phyloP scores from a whole-genome alignment of 2,888 invertebrate genomes.

The Leuctra nigra region DNA sequence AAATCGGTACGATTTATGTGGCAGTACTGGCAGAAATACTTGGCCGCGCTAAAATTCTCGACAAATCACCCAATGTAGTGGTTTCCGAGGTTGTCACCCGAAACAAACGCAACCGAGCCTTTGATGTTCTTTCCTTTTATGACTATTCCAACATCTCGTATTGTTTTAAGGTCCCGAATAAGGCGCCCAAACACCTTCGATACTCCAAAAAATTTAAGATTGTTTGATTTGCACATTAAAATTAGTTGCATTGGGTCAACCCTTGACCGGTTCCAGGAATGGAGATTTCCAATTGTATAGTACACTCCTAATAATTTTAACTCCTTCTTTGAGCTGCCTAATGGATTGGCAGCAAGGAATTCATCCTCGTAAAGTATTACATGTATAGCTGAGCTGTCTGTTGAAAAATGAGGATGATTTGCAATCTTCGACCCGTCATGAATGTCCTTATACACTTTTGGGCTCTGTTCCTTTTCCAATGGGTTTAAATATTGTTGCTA shows the following conservation, averaged over 20 bases:
- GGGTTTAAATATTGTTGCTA: neutral
- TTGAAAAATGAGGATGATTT: slow-evolving; percentile 8
- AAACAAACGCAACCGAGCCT: neutral
- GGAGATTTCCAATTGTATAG: slow-evolving; percentile 1
- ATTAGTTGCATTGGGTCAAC: slow-evolving; percentile 12
- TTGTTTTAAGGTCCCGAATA: neutral
- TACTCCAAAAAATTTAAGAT: neutral
- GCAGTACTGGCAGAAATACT: slow-evolving; percentile 17
- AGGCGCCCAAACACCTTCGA: neutral
- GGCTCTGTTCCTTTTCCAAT: too few species aligned
- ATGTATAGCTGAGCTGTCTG: neutral
- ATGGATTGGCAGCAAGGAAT: slow-evolving; percentile 3
- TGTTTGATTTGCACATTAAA: neutral
- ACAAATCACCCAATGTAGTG: slow-evolving; percentile 14
- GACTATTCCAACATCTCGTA: neutral
- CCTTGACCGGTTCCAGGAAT: neutral
- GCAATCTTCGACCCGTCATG: neutral
- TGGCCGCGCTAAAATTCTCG: slow-evolving; percentile 4
- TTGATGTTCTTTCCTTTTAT: neutral
- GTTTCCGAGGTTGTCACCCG: slow-evolving; percentile 14
- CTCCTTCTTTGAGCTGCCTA: neutral
- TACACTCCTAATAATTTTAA: slow-evolving; percentile 11
- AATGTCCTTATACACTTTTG: neutral
- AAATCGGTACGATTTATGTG: neutral
- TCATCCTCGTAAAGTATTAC: neutral